Conservation (phyloP, 2,113 vertebrate genomes). For the Silurus meridionalis region DNA sequence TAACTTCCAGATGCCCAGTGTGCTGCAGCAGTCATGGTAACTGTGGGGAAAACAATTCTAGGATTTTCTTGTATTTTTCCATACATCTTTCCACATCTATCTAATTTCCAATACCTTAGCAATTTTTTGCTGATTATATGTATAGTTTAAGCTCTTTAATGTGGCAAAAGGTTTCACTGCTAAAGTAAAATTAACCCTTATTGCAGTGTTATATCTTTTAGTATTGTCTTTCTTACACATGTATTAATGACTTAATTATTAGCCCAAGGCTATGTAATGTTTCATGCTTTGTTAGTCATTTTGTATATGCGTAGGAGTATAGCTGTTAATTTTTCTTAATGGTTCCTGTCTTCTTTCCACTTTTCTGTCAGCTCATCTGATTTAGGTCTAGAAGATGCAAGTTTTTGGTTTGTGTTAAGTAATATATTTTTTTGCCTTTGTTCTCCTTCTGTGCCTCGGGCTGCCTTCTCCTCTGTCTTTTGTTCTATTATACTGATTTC, state of each 20-base stretch:
- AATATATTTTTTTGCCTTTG: slow-evolving; percentile 4
- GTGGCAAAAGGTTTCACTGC: neutral
- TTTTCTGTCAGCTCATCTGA: neutral
- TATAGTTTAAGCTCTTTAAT: neutral
- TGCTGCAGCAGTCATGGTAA: neutral
- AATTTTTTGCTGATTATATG: neutral
- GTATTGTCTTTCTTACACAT: neutral
- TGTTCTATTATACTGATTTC: slow-evolving; percentile 27
- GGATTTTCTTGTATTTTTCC: neutral
- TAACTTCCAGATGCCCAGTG: neutral
- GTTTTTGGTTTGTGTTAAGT: slow-evolving; percentile 2
- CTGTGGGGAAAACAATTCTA: neutral
- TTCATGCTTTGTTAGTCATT: neutral
- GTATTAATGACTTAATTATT: slow-evolving; percentile 5
- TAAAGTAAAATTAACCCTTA: neutral
- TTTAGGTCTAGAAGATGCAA: slow-evolving; percentile 15
- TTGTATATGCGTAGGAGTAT: neutral
- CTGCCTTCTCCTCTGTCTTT: slow-evolving; percentile 15
- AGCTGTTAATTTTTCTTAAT: neutral
- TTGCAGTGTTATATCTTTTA: neutral
- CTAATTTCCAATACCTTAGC: neutral
- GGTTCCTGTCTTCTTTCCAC: neutral
- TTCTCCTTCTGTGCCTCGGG: slow-evolving; percentile 37
- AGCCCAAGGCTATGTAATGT: neutral
- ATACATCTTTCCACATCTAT: neutral